Base-by-base conservation (phyloP, 2,113 vertebrate genomes). In the Danionella cerebrum region DNA sequence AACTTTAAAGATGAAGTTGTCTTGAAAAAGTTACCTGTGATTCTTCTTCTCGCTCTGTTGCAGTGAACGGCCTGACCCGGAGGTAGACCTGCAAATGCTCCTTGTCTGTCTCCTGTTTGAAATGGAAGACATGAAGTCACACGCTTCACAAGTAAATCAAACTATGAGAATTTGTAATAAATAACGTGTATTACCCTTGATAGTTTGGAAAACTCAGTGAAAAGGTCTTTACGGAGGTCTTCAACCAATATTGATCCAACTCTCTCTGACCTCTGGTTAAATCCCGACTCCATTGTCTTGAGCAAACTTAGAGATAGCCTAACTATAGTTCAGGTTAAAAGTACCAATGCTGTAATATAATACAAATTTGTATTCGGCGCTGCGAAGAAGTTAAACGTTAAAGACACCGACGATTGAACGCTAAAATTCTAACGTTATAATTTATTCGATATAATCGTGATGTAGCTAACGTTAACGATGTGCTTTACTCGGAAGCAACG, bases 41-140 rank as follows among this genome's bases (percentile, higher is more conserved):
- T 76, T 92, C 92, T 59, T 84, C 86, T 54, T 45, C 74, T 55
- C 41, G 86, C 83, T 98, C 94, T 45, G 76, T 1, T 0, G 82
- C 59, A 13, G 91, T 93, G 59, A 93, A 89, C 0, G 96, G 95
- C 36, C 90, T 85, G 70, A 99, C 72, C 11, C 94, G 88, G 39
- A 98, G 88, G 72, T 84, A 94, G 57, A 99, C 94, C 71, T 90
- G 84, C 60, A 98, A 84, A 59, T 91, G 89, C 19, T 90, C 90
- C 52, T 83, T 91, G 25, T 88, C 81, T 9, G 78, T 82, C 48
- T 47, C 71, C 92, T 96, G 16, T 27, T 39, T 1, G 10, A 25
- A 65, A 42, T n/a, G 18, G 31, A 39, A 41, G 31, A n/a, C n/a
- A n/a, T n/a, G n/a, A n/a, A n/a, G n/a, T n/a, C n/a, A n/a, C n/a